These are phyloP conservation scores for Lottia scabra DNA, from an alignment of 2,888 invertebrate genomes.

Conservation along the genomic window DNA sequence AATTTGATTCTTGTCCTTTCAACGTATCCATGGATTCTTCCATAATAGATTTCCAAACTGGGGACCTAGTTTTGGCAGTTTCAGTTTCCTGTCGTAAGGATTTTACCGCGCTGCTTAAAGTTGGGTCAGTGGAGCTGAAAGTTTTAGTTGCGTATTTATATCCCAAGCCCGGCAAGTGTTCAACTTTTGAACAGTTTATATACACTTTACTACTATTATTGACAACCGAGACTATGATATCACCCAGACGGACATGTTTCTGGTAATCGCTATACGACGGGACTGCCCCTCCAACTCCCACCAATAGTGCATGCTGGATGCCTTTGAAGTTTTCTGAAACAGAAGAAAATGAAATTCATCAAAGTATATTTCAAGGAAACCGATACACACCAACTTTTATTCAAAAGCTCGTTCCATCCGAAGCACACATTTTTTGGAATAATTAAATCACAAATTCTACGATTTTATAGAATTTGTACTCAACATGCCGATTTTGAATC, in stretches of 20 bases:
- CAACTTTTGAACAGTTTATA: constrained; percentile 79
- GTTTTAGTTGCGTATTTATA: constrained; percentile 54
- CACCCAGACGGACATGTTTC: constrained; percentile 87
- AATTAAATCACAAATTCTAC: too few relatives aligned
- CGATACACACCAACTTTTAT: too few relatives aligned
- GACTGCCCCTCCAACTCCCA: constrained; percentile 96
- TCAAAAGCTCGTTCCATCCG: too few relatives aligned
- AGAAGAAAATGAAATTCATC: too few relatives aligned
- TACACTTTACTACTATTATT: constrained; percentile 73
- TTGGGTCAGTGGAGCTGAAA: constrained; percentile 45
- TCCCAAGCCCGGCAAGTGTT: constrained; percentile 47
- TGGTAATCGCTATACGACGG: constrained; percentile 96
- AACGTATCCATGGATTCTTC: constrained; percentile 78
- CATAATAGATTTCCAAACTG: constrained; percentile 83
- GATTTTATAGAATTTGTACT: too few relatives aligned
- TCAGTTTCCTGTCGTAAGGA: constrained; percentile 40
- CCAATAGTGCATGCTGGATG: constrained; percentile 94
- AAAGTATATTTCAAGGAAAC: too few relatives aligned
- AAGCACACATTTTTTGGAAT: too few relatives aligned
- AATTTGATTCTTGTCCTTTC: constrained; percentile 67
- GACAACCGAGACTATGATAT: constrained; percentile 65
- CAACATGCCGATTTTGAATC: too few relatives aligned
- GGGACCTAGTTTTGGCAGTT: constrained; percentile 30
- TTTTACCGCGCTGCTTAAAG: constrained; percentile 42
- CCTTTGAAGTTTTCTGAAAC: constrained; percentile 85